Conservation (phyloP, 1,140 invertebrate genomes). For the Nephila pilipes region DNA sequence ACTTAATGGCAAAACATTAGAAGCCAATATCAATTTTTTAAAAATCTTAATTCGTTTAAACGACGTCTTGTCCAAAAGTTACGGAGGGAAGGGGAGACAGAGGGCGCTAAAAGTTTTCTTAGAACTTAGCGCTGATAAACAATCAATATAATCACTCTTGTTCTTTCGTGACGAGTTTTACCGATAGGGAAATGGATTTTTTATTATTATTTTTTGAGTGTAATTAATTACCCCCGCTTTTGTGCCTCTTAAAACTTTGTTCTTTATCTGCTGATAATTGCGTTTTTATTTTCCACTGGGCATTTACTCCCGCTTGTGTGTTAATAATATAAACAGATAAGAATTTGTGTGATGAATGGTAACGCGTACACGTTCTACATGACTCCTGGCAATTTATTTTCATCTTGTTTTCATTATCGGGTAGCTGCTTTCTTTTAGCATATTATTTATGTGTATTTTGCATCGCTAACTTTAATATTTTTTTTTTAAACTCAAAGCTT, state of each 20-base stretch:
- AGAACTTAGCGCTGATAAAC: conserved; percentile 72
- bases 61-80: conserved; percentile 54
- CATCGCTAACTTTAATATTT: conserved; percentile 53
- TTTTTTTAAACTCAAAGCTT: not conserved
- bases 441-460: conserved; percentile 76
- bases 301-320: conserved; percentile 74
- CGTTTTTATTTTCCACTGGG: conserved; percentile 76
- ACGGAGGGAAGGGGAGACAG: not conserved
- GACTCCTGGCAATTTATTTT: conserved; percentile 74
- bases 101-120: conserved; percentile 66
- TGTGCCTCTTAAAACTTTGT: conserved; percentile 73
- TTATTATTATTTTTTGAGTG: conserved; percentile 73
- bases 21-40: conserved; percentile 74
- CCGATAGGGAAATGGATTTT: conserved; percentile 73
- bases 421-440: conserved; percentile 69
- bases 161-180: conserved; percentile 71
- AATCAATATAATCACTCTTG: conserved; percentile 76
- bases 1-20: conserved; percentile 75
- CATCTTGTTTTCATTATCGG: conserved; percentile 77
- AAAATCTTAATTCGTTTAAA: conserved; percentile 70
- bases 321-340: conserved; percentile 77
- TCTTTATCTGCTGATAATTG: conserved; percentile 76
- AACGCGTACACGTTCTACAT: conserved; percentile 71
- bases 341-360: conserved; percentile 74
- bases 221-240: conserved; percentile 75